These are phyloP conservation scores for Festucalex cinctus DNA, from an alignment of 2,113 vertebrate species.

Conservation along the genomic window DNA sequence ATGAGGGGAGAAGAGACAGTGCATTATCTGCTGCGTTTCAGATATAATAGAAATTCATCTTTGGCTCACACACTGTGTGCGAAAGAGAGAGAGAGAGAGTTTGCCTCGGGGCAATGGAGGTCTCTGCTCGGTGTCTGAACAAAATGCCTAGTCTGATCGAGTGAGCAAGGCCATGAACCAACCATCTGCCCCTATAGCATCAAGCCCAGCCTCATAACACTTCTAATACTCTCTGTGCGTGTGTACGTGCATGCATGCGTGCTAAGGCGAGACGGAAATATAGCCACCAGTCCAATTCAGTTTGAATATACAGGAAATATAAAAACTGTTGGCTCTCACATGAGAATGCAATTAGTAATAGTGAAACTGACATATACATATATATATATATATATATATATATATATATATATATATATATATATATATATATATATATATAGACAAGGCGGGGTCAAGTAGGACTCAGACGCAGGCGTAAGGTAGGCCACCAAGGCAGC, in stretches of 20 bases:
- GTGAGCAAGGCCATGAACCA: conserved; percentile 56
- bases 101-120: conserved; percentile 45
- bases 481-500: no score
- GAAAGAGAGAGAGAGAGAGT: conserved; percentile 24
- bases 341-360: not conserved
- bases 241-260: conserved; percentile 13
- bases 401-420: no score
- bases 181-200: conserved; percentile 47
- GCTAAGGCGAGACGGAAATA: conserved; percentile 5
- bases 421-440: no score
- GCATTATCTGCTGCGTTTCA: conserved; percentile 22
- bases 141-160: conserved; percentile 60
- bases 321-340: no score
- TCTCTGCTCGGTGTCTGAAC: conserved; percentile 63
- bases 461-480: no score
- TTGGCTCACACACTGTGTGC: conserved; percentile 31
- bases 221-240: conserved; percentile 6
- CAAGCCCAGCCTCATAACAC: conserved; percentile 32
- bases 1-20: conserved; percentile 6
- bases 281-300: conserved; percentile 6
- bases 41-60: conserved; percentile 39
- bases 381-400: no score
- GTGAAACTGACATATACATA: not conserved
- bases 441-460: no score
- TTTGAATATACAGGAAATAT: conserved; percentile 11